These are phyloP conservation scores for Steinernema hermaphroditum DNA, from an alignment of 2,888 invertebrate species.

Conservation along the genomic window DNA sequence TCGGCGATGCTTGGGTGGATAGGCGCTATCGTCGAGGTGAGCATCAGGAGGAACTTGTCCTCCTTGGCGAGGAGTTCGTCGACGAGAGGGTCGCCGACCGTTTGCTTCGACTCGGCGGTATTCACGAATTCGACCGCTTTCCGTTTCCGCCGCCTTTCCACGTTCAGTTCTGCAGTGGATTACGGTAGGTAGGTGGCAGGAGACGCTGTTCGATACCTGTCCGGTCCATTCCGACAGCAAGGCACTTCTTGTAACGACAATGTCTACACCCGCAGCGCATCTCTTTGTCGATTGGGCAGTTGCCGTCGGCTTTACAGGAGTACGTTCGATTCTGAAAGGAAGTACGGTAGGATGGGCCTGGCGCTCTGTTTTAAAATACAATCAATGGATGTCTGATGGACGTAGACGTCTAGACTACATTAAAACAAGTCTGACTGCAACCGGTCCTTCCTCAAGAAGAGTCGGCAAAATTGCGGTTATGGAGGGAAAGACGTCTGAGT, in stretches of 20 bases:
- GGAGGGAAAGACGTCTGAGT: too few relatives aligned
- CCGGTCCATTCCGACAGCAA: constrained; percentile 59
- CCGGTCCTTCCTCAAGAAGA: too few relatives aligned
- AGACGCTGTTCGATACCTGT: constrained; percentile 40
- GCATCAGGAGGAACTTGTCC: constrained; percentile 33
- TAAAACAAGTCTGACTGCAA: too few relatives aligned
- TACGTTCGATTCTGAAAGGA: constrained; percentile 60
- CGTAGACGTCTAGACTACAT: too few relatives aligned
- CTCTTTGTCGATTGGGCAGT: constrained; percentile 60
- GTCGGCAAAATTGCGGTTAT: too few relatives aligned
- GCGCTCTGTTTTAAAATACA: too few relatives aligned
- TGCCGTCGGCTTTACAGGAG: constrained; percentile 61
- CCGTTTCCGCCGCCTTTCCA: constrained; percentile 62
- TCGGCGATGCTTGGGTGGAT: constrained; percentile 45
- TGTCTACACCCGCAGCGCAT: constrained; percentile 59
- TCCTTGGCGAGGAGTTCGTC: constrained; percentile 49
- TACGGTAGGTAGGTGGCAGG: background rate
- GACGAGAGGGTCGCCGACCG: constrained; percentile 53
- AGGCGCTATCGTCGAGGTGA: constrained; percentile 49
- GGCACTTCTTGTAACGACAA: constrained; percentile 62
- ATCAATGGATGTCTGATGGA: too few relatives aligned
- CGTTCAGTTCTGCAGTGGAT: constrained; percentile 55
- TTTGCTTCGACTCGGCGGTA: constrained; percentile 40
- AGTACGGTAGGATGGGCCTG: background rate
- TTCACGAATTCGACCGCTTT: constrained; percentile 46